Evolutionary conservation across 2,888 invertebrate genomes (phyloP), one percentile per base, ranked within the genome.

Genomic region (Drosophila greeni): DNA sequence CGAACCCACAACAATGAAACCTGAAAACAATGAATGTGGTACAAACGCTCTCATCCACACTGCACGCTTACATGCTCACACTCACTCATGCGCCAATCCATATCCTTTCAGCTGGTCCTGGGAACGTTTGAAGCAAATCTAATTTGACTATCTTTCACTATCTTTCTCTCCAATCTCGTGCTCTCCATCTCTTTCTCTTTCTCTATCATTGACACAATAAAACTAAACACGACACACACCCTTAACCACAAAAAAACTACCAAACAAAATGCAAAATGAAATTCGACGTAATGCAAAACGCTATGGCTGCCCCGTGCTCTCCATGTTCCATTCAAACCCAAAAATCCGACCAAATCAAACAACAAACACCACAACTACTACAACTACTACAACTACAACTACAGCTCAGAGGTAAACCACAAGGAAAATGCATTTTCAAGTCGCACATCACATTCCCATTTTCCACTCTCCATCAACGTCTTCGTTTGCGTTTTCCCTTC

Each of bases 81-180:
- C 33, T 33, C 51, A 69, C 40, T 59, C 56, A 67, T 60, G 31
- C 31, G 31, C 48, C 66, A 62, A 70, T 56, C 53, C 65, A 66
- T 58, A 66, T 66, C 66, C 73, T 78, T 76, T 82, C 85, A 88
- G 87, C 82, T 88, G 87, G 87, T 87, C 86, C 77, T 88, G 88
- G 87, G 86, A 89, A 81, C 87, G 86, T 75, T 86, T 89, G 79
- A 88, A 88, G 83, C 84, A 88, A 87, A 88, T 88, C 87, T 89
- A 89, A 89, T 88, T 85, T 75, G 76, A 82, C 74, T 78, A 76
- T 77, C 65, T 85, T 73, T 84, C 78, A 80, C 72, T 82, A 76
- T 71, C 76, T 70, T 72, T 75, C 72, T 84, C 75, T 77, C 60
- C 58, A 52, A 70, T 64, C 65, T 70, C 66, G 61, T 69, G 70